Conservation (phyloP, 35 echinoderm and acorn worm genomes). For the Lytechinus variegatus region DNA sequence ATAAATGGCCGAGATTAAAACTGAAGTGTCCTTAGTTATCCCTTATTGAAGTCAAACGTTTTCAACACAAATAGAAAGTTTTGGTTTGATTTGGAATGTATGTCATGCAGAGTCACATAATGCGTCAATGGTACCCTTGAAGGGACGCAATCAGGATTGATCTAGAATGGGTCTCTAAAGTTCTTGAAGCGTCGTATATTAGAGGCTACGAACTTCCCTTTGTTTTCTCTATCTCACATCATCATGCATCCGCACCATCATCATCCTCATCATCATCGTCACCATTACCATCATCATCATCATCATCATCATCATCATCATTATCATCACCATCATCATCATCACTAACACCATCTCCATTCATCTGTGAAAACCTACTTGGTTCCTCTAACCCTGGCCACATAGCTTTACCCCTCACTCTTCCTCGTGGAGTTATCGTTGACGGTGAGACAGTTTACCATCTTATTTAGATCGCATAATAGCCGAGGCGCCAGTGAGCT, state of each 20-base stretch:
- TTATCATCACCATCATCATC: too few relatives aligned
- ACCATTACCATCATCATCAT: too few relatives aligned
- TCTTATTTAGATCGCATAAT: background rate
- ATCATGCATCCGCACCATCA: too few relatives aligned
- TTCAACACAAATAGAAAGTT: background rate
- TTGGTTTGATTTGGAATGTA: background rate
- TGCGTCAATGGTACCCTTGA: background rate
- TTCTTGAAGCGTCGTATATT: background rate
- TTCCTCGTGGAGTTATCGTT: background rate
- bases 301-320: too few relatives aligned
- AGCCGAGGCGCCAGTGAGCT: background rate
- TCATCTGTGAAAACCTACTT: background rate
- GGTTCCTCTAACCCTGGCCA: background rate
- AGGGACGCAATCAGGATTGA: background rate
- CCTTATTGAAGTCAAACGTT: background rate
- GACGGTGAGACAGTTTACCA: background rate
- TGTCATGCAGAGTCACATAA: background rate
- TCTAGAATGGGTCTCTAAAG: background rate
- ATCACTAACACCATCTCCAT: background rate
- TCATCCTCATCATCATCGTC: too few relatives aligned
- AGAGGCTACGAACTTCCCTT: too few relatives aligned
- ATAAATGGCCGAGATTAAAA: background rate
- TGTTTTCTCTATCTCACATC: too few relatives aligned
- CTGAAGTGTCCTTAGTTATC: background rate
- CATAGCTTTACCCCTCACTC: background rate